Base-by-base conservation (phyloP, 2,888 invertebrate species). In the Cancer borealis region DNA sequence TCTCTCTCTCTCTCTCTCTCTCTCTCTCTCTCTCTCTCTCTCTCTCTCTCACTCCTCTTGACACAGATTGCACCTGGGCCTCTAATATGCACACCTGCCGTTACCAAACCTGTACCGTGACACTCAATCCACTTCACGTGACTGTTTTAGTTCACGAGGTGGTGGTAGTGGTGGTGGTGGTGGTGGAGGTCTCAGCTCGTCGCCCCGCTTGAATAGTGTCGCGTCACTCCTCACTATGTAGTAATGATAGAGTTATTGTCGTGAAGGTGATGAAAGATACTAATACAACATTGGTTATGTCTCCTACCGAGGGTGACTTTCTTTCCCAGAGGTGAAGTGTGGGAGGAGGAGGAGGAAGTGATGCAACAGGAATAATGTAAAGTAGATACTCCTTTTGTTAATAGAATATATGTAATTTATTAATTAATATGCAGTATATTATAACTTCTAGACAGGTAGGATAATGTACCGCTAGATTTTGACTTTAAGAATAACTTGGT, bases 221-320 rank as follows among this genome's bases (percentile, higher is more conserved):
- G 66, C 66, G 66, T 8, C n/a, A 8, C 21, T 84, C 21, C 8
- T 46, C 30, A 39, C 17, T 21, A 88, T 39, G 88, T 88, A 88
- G 88, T 39, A 88, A 88, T 45, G 39, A 88, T 88, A 88, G 12
- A 5, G 84, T 84, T 66, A n/a, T n/a, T 66, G 66, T 66, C n/a
- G 66, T 54, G 14, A 2, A 1, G 66, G n/a, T 66, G 66, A 21
- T 21, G 66, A 66, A 66, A 66, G 66, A 66, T 66, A 66, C n/a
- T 66, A 66, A 66, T 66, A 66, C 66, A 6, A 66, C 66, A 66
- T n/a, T 6, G n/a, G 3, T n/a, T 66, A 17, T n/a, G 8, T 6
- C n/a, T 66, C 66, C 66, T 66, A 66, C n/a, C 66, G 66, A n/a
- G 14, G 8, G 3, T 54, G 10, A 12, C 3, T 54, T 3, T 12